Evolutionary conservation across 1,140 invertebrate species (phyloP), one percentile per base, ranked within the genome.

Genomic region (Zaprionus davidi): DNA sequence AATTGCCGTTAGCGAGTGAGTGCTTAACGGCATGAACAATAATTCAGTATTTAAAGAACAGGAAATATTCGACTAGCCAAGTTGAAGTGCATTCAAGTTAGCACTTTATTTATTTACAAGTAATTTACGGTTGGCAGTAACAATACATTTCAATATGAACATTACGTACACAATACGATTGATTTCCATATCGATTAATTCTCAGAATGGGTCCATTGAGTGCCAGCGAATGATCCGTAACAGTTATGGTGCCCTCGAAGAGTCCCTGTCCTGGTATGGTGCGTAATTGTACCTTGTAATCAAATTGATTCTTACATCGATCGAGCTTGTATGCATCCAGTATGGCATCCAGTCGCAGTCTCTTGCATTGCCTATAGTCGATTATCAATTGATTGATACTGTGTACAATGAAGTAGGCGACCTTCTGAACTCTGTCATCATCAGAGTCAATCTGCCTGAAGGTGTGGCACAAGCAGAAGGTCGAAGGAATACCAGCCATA

Each of bases 291-390:
- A 82, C 72, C 13, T 76, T 69, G 1, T 82, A 64, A 9, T 65
- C 53, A 1, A 28, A 17, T 6, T 59, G 0, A 9, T 67, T 34
- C 0, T 44, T 3, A 5, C 13, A 4, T 1, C 31, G 31, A 11
- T 24, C 11, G 2, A 26, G 17, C 5, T 28, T 11, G 38, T 71
- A 95, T 93, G 59, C 98, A 96, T 0, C 93, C 94, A 24, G 24
- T 2, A 82, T 20, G 0, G 17, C 12, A 0, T 34, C 5, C 2
- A 84, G 11, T 0, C 5, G 1, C n/a, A 84, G 24, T 17, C 2
- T 12, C 11, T 55, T 56, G 17, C 81, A 84, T 22, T 58, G 49
- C 1, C 17, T 17, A 41, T 74, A 76, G 1, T 31, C 20, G 11
- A 11, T 22, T 17, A 77, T 55, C 2, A 79, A 26, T 0, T 22